phyloP scores from a whole-genome alignment of 2,113 vertebrate genomes.

The Lipotes vexillifer region DNA sequence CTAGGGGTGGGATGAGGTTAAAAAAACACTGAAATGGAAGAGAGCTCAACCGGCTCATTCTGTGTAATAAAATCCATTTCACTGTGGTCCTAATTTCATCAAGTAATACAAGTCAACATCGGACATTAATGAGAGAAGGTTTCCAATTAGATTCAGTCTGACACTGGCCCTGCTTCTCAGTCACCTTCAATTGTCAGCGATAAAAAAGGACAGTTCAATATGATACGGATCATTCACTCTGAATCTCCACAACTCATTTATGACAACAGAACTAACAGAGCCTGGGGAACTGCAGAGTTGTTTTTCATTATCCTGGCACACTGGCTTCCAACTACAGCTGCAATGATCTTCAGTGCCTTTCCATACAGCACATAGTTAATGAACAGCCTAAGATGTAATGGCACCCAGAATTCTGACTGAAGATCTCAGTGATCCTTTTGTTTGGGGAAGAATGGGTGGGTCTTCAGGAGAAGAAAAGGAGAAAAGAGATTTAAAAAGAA shows the following conservation, averaged over 20 bases:
- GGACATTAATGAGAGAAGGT: slow-evolving; percentile 82
- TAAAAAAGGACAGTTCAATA: slow-evolving; percentile 86
- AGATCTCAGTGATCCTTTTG: slow-evolving; percentile 70
- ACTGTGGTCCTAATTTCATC: slow-evolving; percentile 82
- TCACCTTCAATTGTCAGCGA: slow-evolving; percentile 87
- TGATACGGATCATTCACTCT: slow-evolving; percentile 90
- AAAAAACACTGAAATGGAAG: slow-evolving; percentile 74
- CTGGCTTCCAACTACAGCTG: slow-evolving; percentile 82
- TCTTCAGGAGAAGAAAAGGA: slow-evolving; percentile 30
- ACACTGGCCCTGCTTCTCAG: slow-evolving; percentile 84
- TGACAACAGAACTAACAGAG: slow-evolving; percentile 90
- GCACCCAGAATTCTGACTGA: slow-evolving; percentile 66
- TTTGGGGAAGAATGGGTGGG: slow-evolving; percentile 68
- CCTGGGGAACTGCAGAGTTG: slow-evolving; percentile 86
- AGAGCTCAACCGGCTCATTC: slow-evolving; percentile 73
- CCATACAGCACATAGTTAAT: slow-evolving; percentile 82
- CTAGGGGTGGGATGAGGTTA: slow-evolving; percentile 61
- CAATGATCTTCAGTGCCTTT: slow-evolving; percentile 89
- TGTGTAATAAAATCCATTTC: slow-evolving; percentile 79
- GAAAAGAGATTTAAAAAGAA: neutral
- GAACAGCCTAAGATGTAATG: slow-evolving; percentile 72
- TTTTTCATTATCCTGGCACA: slow-evolving; percentile 89
- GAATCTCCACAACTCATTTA: slow-evolving; percentile 88
- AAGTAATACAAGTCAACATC: slow-evolving; percentile 81
- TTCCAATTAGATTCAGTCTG: slow-evolving; percentile 83